Conservation (phyloP, 2,797 vertebrate genomes). For the Hippopotamyrus pictus region DNA sequence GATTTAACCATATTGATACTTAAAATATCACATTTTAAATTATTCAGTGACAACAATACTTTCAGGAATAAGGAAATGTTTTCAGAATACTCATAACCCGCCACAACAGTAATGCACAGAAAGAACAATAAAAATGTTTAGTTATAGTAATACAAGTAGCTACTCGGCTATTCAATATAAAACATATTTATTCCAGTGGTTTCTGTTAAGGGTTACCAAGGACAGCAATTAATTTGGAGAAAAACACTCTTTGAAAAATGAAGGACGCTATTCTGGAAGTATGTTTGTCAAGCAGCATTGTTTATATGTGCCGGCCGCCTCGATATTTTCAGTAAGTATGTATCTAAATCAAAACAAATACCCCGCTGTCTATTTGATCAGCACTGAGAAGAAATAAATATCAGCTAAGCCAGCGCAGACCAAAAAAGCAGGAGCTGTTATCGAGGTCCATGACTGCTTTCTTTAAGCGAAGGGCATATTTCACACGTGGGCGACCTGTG, state of each 20-base stretch:
- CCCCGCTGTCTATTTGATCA: background rate
- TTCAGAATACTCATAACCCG: background rate
- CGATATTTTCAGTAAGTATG: background rate
- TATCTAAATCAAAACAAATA: conserved; percentile 5
- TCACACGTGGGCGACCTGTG: background rate
- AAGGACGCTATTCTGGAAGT: background rate
- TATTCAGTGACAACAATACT: background rate
- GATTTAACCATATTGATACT: background rate
- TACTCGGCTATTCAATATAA: background rate
- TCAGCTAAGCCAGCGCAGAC: background rate
- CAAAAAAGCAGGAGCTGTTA: background rate
- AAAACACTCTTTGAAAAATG: background rate
- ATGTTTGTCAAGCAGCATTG: background rate
- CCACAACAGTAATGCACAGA: background rate
- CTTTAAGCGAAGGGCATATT: background rate
- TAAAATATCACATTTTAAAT: background rate
- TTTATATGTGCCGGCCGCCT: background rate
- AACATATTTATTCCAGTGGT: background rate
- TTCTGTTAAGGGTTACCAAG: background rate
- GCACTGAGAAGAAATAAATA: background rate
- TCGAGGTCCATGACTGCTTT: background rate
- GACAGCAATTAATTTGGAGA: background rate
- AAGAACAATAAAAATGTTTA: background rate
- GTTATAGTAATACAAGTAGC: background rate
- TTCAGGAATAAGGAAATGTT: background rate